These are phyloP conservation scores for Eristalis tenax DNA, from an alignment of 2,888 invertebrate species.

Conservation along the genomic window DNA sequence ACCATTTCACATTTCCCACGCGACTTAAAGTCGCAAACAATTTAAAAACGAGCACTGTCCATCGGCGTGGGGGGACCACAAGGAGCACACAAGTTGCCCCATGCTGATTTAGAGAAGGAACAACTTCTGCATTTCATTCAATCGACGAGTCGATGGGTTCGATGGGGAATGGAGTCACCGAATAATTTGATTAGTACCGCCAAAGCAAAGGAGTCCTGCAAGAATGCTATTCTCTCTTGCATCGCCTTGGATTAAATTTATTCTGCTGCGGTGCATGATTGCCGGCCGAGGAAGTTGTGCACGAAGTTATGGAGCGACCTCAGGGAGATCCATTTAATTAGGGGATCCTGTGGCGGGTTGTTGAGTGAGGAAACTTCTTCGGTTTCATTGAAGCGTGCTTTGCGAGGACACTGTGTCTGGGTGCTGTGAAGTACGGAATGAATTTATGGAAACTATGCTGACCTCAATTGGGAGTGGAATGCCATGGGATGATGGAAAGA, in stretches of 20 bases:
- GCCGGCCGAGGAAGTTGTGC: not conserved
- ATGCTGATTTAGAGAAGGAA: not conserved
- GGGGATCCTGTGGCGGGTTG: not conserved
- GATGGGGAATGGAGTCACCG: not conserved
- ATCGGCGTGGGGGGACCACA: not conserved
- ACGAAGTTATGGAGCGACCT: not conserved
- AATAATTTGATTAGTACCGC: slow-evolving; percentile 3
- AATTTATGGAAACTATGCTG: not conserved
- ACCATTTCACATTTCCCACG: slow-evolving; percentile 18
- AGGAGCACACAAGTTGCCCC: not conserved
- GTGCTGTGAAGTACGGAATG: not conserved
- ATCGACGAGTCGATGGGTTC: too few species aligned
- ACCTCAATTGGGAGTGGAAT: not conserved
- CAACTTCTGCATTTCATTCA: slow-evolving; percentile 1
- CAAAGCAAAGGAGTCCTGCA: not conserved
- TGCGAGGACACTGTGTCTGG: not conserved
- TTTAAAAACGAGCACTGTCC: not conserved
- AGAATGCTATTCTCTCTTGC: not conserved
- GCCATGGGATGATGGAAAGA: not conserved
- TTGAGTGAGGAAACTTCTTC: not conserved
- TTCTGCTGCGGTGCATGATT: not conserved
- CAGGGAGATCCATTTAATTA: not conserved
- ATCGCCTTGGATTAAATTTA: slow-evolving; percentile 1
- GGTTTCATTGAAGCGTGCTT: not conserved
- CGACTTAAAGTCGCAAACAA: slow-evolving; percentile 16